Evolutionary conservation across 2,113 vertebrate species (phyloP).

Genomic region (Gambusia holbrooki): DNA sequence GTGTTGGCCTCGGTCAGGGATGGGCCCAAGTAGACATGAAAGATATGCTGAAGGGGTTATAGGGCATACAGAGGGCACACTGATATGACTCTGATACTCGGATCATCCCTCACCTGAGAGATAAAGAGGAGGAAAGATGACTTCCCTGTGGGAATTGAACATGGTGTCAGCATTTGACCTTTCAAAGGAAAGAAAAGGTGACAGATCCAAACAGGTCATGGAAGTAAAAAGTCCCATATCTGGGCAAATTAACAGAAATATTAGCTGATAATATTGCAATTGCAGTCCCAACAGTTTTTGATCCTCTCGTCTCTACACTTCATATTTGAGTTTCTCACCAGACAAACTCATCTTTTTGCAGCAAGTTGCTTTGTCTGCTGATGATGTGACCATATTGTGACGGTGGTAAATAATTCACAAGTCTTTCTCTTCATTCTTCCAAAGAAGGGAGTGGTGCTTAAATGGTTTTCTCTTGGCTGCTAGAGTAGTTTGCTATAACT

Average conservation of each 20-base stretch:
- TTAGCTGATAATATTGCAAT: conserved; percentile 25
- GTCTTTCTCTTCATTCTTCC: conserved; percentile 66
- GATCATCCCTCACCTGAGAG: conserved; percentile 57
- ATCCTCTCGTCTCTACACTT: conserved; percentile 39
- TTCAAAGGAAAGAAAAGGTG: conserved; percentile 67
- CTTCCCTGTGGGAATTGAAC: conserved; percentile 55
- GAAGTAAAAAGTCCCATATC: conserved; percentile 69
- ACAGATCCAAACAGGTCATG: conserved; percentile 56
- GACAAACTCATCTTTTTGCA: conserved; percentile 75
- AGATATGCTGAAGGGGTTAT: conserved; percentile 29
- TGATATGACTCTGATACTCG: conserved; percentile 37
- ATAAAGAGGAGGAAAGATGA: conserved; percentile 63
- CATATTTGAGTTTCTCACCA: conserved; percentile 57
- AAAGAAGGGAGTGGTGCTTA: conserved; percentile 46
- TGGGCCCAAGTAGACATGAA: conserved; percentile 14
- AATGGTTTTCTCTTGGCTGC: neutral
- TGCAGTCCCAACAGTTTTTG: conserved; percentile 14
- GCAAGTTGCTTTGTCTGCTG: conserved; percentile 62
- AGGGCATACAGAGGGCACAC: conserved; percentile 43
- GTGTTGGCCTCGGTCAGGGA: conserved; percentile 9
- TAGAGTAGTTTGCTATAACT: neutral
- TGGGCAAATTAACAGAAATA: conserved; percentile 37
- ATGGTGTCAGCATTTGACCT: conserved; percentile 59
- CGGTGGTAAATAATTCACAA: conserved; percentile 82
- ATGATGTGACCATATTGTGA: conserved; percentile 50